phyloP scores from a whole-genome alignment of 2,888 invertebrate species.

The Caenorhabditis sp. region DNA sequence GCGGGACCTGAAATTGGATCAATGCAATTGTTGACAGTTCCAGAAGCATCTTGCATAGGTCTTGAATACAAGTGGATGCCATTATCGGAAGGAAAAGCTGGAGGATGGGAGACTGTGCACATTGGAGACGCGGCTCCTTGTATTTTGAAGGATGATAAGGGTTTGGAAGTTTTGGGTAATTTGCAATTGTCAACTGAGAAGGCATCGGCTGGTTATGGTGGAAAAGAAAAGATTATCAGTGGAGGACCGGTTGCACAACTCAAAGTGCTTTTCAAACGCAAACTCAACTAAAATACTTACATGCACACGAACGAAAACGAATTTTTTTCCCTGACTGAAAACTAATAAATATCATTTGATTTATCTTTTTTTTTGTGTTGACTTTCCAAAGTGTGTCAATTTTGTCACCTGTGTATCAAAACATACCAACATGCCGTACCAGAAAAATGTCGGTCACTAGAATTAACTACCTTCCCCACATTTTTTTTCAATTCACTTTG shows the following conservation, averaged over 20 bases:
- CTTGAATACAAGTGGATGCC: slow-evolving; percentile 58
- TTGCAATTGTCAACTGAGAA: slow-evolving; percentile 49
- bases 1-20: slow-evolving; percentile 59
- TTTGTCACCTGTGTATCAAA: no score
- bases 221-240: slow-evolving; percentile 53
- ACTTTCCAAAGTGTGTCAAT: no score
- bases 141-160: slow-evolving; percentile 56
- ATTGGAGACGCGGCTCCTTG: slow-evolving; percentile 55
- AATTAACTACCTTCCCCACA: no score
- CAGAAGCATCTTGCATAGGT: slow-evolving; percentile 46
- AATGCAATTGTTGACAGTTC: slow-evolving; percentile 53
- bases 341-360: no score
- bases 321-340: no score
- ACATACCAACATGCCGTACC: no score
- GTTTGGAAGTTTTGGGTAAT: slow-evolving; percentile 56
- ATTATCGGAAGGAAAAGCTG: slow-evolving; percentile 38
- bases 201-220: slow-evolving; percentile 54
- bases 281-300: background rate
- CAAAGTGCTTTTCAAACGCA: slow-evolving; percentile 41
- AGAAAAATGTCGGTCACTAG: no score
- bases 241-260: slow-evolving; percentile 30
- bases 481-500: no score
- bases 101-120: slow-evolving; percentile 53
- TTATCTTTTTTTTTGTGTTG: no score
- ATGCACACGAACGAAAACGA: no score